Conservation (phyloP, 2,888 invertebrate species). For the Drosophila eohydei region DNA sequence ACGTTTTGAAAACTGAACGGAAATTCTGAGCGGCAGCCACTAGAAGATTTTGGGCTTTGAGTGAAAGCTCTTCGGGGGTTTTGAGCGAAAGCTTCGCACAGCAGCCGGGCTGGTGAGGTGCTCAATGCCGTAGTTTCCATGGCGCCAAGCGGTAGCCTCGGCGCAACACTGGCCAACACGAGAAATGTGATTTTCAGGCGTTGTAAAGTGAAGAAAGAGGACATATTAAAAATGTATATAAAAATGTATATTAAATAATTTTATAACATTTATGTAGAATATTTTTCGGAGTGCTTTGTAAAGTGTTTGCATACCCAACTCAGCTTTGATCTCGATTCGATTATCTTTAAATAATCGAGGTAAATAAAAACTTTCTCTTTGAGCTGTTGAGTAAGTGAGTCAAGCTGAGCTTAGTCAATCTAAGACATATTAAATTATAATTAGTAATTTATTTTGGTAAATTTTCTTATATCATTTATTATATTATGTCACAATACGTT, state of each 20-base stretch:
- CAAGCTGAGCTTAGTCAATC: not conserved
- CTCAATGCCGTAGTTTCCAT: conserved; percentile 23
- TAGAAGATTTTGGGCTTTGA: conserved; percentile 49
- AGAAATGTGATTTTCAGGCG: not conserved
- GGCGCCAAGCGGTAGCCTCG: conserved; percentile 41
- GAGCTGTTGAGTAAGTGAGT: not conserved
- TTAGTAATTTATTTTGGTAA: too few relatives aligned
- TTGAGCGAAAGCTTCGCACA: conserved; percentile 59
- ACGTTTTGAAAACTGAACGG: conserved; percentile 65
- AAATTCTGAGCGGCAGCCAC: conserved; percentile 58
- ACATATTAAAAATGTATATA: too few relatives aligned
- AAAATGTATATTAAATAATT: too few relatives aligned
- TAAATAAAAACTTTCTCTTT: not conserved
- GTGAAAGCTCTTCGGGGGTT: conserved; percentile 57
- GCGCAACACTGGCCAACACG: conserved; percentile 25
- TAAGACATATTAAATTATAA: not conserved
- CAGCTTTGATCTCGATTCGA: not conserved
- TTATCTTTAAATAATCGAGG: not conserved
- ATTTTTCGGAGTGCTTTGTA: too few relatives aligned
- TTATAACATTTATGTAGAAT: too few relatives aligned
- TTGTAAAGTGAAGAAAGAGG: too few relatives aligned
- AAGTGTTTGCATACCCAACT: too few relatives aligned
- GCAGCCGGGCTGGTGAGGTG: conserved; percentile 56
- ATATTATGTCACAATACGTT: too few relatives aligned
- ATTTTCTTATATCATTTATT: too few relatives aligned